Evolutionary conservation across 2,797 vertebrate species (phyloP), one percentile per base, ranked within the genome.

Genomic region (Chaetophractus vellerosus): DNA sequence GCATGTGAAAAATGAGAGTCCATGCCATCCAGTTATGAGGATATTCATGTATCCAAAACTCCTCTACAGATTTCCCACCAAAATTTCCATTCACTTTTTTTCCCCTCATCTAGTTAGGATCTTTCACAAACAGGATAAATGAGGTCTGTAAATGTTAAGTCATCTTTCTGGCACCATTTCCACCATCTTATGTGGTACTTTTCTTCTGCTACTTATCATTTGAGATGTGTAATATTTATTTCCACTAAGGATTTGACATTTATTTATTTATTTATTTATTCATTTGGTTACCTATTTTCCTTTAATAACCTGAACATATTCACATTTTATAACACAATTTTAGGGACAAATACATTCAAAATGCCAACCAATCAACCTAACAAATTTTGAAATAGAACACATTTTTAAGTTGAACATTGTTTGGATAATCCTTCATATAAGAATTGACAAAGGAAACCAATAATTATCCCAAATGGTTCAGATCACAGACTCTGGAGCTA

Each of bases 401-500:
- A 33, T 82, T 82, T 93, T 90, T 24, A 85, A 83, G 33, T 76
- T 84, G 61, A 88, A 14, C 50, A 55, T 48, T 89, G 63, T 41
- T 79, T 68, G 19, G 9, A 23, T 87, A 84, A 75, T 93, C 33
- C 6, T 71, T 91, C 52, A 68, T 50, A 59, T 55, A 57, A 72
- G 31, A 81, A 55, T 14, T 33, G 38, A 94, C 48, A n/a, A 94
- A 94, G 36, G 26, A 93, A 90, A 36, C 59, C 61, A 71, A 15
- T 91, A 85, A 48, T 80, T 91, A 86, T 15, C 61, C n/a, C 68
- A 68, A 79, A 55, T 75, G 21, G 23, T 75, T 45, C 45, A 45
- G 45, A 45, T 45, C 55, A 69, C 18, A 88, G 55, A 48, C 55
- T 87, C n/a, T 75, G 68, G n/a, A 16, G 28, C 28, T 28, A 64